Evolutionary conservation across 2,888 invertebrate species (phyloP).

Genomic region (Patella caerulea): DNA sequence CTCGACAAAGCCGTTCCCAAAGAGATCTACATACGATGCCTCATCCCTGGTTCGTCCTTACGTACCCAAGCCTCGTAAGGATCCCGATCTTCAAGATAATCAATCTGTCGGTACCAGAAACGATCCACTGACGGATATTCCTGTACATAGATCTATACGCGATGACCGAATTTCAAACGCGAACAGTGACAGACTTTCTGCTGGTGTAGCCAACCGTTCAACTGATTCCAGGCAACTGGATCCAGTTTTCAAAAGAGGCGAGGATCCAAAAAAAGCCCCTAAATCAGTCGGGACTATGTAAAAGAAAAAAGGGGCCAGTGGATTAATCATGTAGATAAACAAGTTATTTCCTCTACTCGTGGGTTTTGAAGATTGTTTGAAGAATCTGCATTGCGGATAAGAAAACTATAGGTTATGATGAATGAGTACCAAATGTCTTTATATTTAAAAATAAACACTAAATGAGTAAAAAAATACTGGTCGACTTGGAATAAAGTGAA

Average conservation of each 20-base stretch:
- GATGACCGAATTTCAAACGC: not conserved
- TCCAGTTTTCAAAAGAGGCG: not conserved
- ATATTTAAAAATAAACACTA: no score
- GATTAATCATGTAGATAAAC: no score
- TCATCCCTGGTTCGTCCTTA: constrained; percentile 1
- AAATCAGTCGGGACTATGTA: constrained; percentile 1
- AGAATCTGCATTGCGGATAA: no score
- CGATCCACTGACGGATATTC: not conserved
- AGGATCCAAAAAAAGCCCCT: not conserved
- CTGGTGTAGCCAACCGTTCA: not conserved
- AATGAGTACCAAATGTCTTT: no score
- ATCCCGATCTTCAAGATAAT: not conserved
- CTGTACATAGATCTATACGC: not conserved
- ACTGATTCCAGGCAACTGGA: not conserved
- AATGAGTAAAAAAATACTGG: no score
- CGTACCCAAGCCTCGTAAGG: not conserved
- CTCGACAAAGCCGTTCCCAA: not conserved
- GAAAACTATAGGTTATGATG: no score
- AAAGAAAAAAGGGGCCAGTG: not conserved
- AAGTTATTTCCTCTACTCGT: no score
- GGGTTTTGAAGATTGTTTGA: no score
- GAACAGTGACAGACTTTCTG: not conserved
- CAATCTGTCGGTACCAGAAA: not conserved
- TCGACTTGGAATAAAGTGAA: no score
- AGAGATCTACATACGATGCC: not conserved